Evolutionary conservation across 2,888 invertebrate genomes (phyloP).

Genomic region (Lasioglossum figueresi): DNA sequence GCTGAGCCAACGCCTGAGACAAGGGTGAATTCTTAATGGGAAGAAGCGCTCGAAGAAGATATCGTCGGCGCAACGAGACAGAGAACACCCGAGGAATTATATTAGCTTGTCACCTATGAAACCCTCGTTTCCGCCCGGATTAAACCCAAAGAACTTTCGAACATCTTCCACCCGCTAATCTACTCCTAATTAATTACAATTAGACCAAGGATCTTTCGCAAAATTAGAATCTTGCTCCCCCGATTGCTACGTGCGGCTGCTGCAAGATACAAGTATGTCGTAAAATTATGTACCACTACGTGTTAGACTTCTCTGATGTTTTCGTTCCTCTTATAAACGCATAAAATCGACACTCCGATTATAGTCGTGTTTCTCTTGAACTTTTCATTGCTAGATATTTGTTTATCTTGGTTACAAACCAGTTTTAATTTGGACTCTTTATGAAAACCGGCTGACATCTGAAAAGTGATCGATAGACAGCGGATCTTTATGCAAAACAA

Average conservation of each 20-base stretch:
- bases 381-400: too few relatives aligned
- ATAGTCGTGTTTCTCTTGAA: too few relatives aligned
- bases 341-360: not conserved
- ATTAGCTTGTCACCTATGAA: slow-evolving; percentile 8
- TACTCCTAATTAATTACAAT: not conserved
- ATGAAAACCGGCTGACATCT: too few relatives aligned
- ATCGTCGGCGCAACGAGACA: not conserved
- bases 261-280: not conserved
- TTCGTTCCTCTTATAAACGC: not conserved
- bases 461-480: too few relatives aligned
- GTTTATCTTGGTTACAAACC: too few relatives aligned
- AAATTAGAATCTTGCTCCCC: not conserved
- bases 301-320: not conserved
- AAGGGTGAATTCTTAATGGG: slow-evolving; percentile 64
- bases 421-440: too few relatives aligned
- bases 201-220: not conserved
- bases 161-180: not conserved
- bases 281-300: not conserved
- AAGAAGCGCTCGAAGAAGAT: not conserved
- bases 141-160: not conserved
- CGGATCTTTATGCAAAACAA: too few relatives aligned
- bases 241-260: not conserved
- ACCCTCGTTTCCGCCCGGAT: not conserved
- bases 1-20: slow-evolving; percentile 24
- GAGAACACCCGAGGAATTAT: not conserved